Percentiles rank a stretch among this genome's conserved stretches.
Evolutionary conservation across 2,797 vertebrate species (phyloP).

Genomic region (Phataginus tricuspis): DNA sequence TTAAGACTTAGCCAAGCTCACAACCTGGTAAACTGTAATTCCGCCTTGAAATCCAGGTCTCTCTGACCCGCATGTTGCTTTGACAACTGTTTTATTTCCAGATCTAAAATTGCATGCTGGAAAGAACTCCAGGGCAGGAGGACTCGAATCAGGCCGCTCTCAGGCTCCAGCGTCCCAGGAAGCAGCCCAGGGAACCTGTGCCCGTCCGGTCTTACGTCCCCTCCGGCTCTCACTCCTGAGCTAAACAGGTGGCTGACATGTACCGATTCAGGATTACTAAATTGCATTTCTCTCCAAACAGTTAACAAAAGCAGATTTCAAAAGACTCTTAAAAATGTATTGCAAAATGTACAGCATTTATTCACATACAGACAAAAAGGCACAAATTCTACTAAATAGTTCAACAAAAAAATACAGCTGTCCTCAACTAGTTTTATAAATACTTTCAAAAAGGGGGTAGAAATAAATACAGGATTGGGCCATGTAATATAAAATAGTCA

Average conservation of each 20-base stretch:
- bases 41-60: background rate
- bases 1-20: background rate
- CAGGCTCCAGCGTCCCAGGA: background rate
- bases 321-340: conserved; percentile 75
- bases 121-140: background rate
- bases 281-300: background rate
- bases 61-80: background rate
- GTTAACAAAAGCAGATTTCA: conserved; percentile 13
- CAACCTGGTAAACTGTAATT: background rate
- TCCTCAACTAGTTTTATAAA: conserved; percentile 92
- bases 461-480: conserved; percentile 91
- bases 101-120: background rate
- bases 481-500: conserved; percentile 91
- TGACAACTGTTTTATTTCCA: background rate
- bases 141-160: background rate
- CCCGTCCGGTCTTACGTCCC: background rate
- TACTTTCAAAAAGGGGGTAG: conserved; percentile 88
- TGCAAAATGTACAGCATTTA: conserved; percentile 93
- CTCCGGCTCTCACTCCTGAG: background rate
- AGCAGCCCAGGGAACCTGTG: no score
- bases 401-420: conserved; percentile 92
- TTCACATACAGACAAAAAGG: conserved; percentile 92
- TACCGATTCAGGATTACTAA: background rate
- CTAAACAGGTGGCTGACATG: background rate
- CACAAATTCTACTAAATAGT: conserved; percentile 91